A percentile compares a stretch with the other conserved stretches of the same genome.
phyloP scores from a whole-genome alignment of 92 coral and sea anemone species.

The Metridium senile region DNA sequence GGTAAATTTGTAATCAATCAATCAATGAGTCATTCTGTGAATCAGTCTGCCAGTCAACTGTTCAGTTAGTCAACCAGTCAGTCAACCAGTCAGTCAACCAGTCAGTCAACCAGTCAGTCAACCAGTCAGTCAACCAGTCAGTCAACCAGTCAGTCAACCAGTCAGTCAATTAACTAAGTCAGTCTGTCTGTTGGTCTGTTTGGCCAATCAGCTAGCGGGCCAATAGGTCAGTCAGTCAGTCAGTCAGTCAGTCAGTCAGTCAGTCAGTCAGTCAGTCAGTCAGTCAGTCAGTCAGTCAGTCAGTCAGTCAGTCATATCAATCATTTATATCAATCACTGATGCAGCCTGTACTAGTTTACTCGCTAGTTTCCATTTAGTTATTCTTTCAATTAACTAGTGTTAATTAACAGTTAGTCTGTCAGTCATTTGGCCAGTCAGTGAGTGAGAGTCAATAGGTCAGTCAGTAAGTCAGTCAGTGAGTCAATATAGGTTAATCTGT shows the following conservation, averaged over 20 bases:
- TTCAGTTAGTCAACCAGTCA: no score
- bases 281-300: no score
- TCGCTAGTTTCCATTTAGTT: no score
- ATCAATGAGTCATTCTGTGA: not conserved
- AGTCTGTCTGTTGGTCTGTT: not conserved
- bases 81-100: not conserved
- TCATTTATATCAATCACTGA: no score
- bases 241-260: no score
- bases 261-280: no score
- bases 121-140: not conserved
- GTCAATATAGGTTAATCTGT: not conserved
- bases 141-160: not conserved
- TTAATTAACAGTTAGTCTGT: slow-evolving; percentile 12
- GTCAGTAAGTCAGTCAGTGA: not conserved
- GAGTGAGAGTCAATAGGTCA: not conserved
- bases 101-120: not conserved
- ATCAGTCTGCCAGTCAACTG: not conserved
- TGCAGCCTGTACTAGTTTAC: no score
- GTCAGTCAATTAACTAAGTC: no score
- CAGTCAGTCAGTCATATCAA: no score
- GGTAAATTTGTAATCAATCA: slow-evolving; percentile 3
- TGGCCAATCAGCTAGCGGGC: no score
- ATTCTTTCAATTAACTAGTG: no score
- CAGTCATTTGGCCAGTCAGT: not conserved
- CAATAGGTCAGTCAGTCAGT: no score